phyloP scores from a whole-genome alignment of 2,888 invertebrate species.

The Monochamus alternatus region DNA sequence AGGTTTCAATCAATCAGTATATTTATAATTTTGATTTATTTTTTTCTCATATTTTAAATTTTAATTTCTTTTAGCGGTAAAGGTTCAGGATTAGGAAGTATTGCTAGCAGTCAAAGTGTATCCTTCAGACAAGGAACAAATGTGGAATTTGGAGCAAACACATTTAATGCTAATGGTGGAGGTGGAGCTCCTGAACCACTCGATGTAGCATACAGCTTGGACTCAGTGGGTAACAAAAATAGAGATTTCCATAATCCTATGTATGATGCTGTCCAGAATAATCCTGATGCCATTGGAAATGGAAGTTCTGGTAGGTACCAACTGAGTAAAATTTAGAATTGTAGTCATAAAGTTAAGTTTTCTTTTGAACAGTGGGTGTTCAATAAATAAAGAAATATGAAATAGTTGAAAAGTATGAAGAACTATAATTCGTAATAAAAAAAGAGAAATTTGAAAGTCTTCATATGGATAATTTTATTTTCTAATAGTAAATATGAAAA shows the following conservation, averaged over 20 bases:
- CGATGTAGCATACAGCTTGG: slow-evolving; percentile 86
- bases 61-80: slow-evolving; percentile 78
- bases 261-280: slow-evolving; percentile 91
- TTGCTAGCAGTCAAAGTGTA: slow-evolving; percentile 91
- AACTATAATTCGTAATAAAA: too few species aligned
- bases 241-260: slow-evolving; percentile 98
- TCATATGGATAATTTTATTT: too few species aligned
- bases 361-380: too few species aligned
- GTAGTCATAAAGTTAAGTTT: too few species aligned
- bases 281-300: slow-evolving; percentile 75
- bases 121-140: slow-evolving; percentile 95
- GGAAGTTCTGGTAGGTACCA: slow-evolving; percentile 73
- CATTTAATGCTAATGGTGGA: slow-evolving; percentile 73
- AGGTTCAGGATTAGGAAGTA: slow-evolving; percentile 83
- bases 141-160: slow-evolving; percentile 85
- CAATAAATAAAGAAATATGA: too few species aligned
- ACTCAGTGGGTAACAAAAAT: slow-evolving; percentile 84
- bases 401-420: too few species aligned
- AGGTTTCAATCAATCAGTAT: too few species aligned
- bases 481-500: too few species aligned
- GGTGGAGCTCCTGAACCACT: slow-evolving; percentile 75
- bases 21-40: too few species aligned
- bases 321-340: not conserved
- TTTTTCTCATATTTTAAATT: not conserved
- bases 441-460: too few species aligned